phyloP scores from a whole-genome alignment of 2,888 invertebrate species.

The Bombyx huttoni region DNA sequence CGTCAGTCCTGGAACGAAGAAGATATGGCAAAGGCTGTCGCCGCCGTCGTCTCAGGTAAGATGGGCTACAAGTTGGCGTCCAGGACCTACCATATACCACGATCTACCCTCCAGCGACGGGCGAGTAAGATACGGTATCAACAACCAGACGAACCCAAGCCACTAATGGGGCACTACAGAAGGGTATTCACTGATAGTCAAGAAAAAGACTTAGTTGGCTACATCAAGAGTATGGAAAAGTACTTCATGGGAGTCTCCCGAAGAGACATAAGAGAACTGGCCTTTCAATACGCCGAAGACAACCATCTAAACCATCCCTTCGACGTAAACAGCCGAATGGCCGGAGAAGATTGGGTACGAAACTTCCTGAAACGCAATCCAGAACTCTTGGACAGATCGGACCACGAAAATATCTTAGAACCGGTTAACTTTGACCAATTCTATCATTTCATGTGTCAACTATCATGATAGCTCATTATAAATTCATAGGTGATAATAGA shows the following conservation, averaged over 20 bases:
- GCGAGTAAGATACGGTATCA: constrained; percentile 63
- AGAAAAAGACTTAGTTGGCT: constrained; percentile 61
- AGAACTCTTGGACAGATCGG: constrained; percentile 48
- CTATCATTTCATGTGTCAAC: constrained; percentile 65
- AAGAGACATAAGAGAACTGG: constrained; percentile 59
- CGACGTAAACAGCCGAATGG: constrained; percentile 60
- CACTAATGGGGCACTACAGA: constrained; percentile 62
- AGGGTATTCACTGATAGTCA: constrained; percentile 63
- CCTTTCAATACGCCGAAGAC: constrained; percentile 64
- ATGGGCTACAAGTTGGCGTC: constrained; percentile 68
- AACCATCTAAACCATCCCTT: constrained; percentile 58
- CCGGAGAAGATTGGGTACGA: constrained; percentile 66
- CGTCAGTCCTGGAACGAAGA: constrained; percentile 67
- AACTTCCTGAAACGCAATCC: constrained; percentile 65
- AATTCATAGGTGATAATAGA: constrained; percentile 15
- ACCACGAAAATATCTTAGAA: constrained; percentile 47
- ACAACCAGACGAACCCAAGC: constrained; percentile 55
- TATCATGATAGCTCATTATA: constrained; percentile 45
- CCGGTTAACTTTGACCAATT: constrained; percentile 67
- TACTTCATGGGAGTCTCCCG: constrained; percentile 64
- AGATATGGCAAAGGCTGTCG: constrained; percentile 66
- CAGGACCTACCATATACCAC: constrained; percentile 61
- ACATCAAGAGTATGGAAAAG: constrained; percentile 65
- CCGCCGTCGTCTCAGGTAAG: constrained; percentile 62
- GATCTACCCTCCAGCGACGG: constrained; percentile 59